Conservation (phyloP, 2,113 vertebrate genomes). For the Ictalurus punctatus region DNA sequence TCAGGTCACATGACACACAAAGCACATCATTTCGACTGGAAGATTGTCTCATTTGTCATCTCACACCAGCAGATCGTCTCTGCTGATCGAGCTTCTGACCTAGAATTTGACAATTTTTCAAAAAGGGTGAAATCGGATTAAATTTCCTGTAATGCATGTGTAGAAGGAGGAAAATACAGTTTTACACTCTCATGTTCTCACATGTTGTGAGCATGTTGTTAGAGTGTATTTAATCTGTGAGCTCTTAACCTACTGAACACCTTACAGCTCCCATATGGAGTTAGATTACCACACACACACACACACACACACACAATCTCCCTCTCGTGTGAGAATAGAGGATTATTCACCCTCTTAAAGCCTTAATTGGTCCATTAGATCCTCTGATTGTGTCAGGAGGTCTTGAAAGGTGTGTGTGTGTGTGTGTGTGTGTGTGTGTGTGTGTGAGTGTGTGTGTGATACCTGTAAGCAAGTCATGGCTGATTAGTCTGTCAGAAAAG, state of each 20-base stretch:
- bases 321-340: constrained; percentile 1
- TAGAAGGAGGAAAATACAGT: not conserved
- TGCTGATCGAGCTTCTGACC: not conserved
- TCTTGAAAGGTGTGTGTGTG: constrained; percentile 30
- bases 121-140: not conserved
- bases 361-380: constrained; percentile 53
- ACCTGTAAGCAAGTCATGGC: constrained; percentile 43
- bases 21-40: not conserved
- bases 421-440: constrained; percentile 11
- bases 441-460: constrained; percentile 25
- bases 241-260: constrained; percentile 32
- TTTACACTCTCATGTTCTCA: not conserved
- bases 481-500: constrained; percentile 29
- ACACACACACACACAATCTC: constrained; percentile 10
- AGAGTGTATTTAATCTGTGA: constrained; percentile 3
- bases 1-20: not conserved
- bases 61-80: not conserved
- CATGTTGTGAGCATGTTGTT: not conserved
- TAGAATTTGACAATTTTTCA: not conserved
- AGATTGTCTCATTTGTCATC: constrained; percentile 1
- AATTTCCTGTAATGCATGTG: not conserved
- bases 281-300: not conserved
- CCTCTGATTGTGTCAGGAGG: constrained; percentile 44
- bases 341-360: constrained; percentile 45
- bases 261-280: constrained; percentile 13